Evolutionary conservation across 1,140 invertebrate genomes (phyloP), one percentile per base, ranked within the genome.

Genomic region (Maniola jurtina): DNA sequence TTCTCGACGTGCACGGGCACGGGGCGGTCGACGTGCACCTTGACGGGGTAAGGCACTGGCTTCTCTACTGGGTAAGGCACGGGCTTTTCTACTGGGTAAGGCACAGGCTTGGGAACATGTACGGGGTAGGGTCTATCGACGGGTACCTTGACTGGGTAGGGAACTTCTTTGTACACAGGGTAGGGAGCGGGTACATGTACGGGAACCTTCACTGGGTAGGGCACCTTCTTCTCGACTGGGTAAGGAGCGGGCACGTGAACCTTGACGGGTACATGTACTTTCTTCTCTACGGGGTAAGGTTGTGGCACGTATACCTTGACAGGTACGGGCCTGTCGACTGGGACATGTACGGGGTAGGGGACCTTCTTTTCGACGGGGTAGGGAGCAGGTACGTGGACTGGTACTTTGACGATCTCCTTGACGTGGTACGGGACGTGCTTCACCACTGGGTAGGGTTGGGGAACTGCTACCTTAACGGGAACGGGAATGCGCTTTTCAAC

Each of bases 101-200:
- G 93, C 42, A 93, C 88, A 35, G 91, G 93, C 69, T 94, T 95
- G 75, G 94, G 93, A 33, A 95, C 93, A 16, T 95, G 93, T 68
- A 95, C 95, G 42, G 94, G 94, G 85, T 95, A 95, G 4, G 95
- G 95, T 73, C 93, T 93, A 72, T 95, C 95, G 63, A 95, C 94
- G 71, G 91, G 93, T 42, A 96, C 94, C 88, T 94, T 94, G 8
- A 95, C 93, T 7, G 95, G 94, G 68, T 91, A 91, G 47, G 88
- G 94, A 13, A 95, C 88, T 80, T 93, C 92, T 72, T 94, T 94
- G 73, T 92, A 87, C 2, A 95, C 94, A 52, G 94, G 93, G 78
- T 94, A 94, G 9, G 94, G 93, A 61, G 93, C 92, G 50, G 94
- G 92, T 9, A 94, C 93, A 68, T 92, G 89, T 56, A 94, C 93